phyloP scores from a whole-genome alignment of 2,113 vertebrate species.

The Jacana jacana region DNA sequence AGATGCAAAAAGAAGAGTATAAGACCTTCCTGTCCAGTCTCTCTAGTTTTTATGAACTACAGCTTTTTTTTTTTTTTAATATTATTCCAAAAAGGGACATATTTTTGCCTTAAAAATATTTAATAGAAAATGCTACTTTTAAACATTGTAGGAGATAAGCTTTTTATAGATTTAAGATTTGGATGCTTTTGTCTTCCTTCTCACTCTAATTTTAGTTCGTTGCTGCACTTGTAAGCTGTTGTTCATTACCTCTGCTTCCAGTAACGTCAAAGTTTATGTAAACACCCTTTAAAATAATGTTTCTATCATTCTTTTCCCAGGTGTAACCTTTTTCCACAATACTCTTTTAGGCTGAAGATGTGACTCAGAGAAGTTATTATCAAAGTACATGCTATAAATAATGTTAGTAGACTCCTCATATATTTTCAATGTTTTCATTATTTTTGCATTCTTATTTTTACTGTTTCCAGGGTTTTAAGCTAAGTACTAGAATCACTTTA shows the following conservation, averaged over 20 bases:
- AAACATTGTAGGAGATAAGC: not conserved
- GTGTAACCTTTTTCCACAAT: not conserved
- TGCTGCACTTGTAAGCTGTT: not conserved
- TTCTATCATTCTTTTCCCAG: not conserved
- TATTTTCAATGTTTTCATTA: not conserved
- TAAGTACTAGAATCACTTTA: not conserved
- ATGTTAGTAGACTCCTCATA: not conserved
- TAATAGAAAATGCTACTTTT: not conserved
- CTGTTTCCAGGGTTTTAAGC: not conserved
- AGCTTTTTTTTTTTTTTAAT: not conserved
- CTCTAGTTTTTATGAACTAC: not conserved
- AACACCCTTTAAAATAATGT: not conserved
- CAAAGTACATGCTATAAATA: not conserved
- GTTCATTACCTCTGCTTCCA: not conserved
- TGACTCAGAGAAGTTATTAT: not conserved
- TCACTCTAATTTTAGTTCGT: not conserved
- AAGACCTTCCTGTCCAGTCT: too few relatives aligned
- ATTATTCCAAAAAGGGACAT: not conserved
- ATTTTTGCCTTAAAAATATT: not conserved
- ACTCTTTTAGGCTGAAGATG: not conserved
- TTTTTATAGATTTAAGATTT: not conserved
- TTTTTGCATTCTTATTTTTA: not conserved
- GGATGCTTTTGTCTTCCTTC: not conserved
- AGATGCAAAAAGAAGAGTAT: not conserved
- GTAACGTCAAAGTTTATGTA: not conserved